These are phyloP conservation scores for Apodemia mormo DNA, from an alignment of 2,888 invertebrate species.

Conservation along the genomic window DNA sequence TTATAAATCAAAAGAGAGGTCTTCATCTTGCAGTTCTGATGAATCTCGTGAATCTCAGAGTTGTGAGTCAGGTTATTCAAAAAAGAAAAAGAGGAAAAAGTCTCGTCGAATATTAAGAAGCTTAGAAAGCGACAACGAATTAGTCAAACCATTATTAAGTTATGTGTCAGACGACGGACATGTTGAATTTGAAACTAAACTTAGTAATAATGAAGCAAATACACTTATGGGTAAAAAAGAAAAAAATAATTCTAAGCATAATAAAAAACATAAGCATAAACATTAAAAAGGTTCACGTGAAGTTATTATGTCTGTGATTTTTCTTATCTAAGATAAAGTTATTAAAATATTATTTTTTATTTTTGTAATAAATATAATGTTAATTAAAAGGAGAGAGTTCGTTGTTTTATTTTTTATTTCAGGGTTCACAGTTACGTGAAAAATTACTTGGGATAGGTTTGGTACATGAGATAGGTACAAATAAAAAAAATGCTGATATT, in stretches of 20 bases:
- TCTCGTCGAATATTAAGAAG: slow-evolving; percentile 31
- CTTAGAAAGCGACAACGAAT: slow-evolving; percentile 36
- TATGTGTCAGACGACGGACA: slow-evolving; percentile 46
- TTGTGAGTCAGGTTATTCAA: slow-evolving; percentile 31
- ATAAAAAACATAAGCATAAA: not conserved
- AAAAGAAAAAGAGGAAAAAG: slow-evolving; percentile 25
- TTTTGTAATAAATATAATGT: not conserved
- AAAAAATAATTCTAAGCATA: not conserved
- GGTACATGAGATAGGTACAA: too few species aligned
- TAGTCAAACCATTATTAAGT: slow-evolving; percentile 43
- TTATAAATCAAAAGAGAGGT: not conserved
- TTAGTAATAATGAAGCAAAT: slow-evolving; percentile 51
- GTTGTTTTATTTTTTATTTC: not conserved
- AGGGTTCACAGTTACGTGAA: not conserved
- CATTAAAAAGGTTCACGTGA: not conserved
- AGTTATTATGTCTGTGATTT: not conserved
- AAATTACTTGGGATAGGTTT: not conserved
- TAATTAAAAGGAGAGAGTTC: not conserved
- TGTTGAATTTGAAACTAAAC: slow-evolving; percentile 50
- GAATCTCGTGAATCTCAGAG: not conserved
- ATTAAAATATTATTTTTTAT: not conserved
- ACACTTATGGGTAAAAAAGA: slow-evolving; percentile 31
- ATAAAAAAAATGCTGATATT: too few species aligned
- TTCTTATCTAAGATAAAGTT: not conserved
- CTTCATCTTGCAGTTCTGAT: not conserved